Evolutionary conservation across 2,797 vertebrate genomes (phyloP).

Genomic region (Smutsia gigantea): DNA sequence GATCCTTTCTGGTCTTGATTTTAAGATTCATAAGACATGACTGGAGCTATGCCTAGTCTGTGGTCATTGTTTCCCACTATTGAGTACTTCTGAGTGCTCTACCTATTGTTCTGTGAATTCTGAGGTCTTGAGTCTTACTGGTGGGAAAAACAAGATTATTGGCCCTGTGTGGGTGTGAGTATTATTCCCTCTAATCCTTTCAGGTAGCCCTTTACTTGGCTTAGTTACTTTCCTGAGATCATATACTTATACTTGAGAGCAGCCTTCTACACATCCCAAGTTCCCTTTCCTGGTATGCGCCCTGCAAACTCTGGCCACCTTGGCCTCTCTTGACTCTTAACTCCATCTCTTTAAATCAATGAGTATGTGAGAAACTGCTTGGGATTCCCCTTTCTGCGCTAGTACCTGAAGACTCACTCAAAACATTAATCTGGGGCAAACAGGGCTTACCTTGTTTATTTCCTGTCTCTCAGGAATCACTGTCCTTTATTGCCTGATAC

Average conservation of each 20-base stretch:
- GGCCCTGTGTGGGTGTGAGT: background rate
- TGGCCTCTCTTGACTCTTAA: background rate
- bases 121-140: background rate
- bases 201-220: background rate
- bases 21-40: background rate
- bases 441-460: background rate
- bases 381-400: background rate
- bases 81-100: background rate
- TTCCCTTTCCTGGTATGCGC: background rate
- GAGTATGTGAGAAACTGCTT: background rate
- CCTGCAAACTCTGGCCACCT: background rate
- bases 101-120: background rate
- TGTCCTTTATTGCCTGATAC: background rate
- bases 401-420: background rate
- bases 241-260: background rate
- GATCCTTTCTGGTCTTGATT: background rate
- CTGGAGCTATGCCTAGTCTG: background rate
- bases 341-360: background rate
- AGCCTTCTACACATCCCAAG: background rate
- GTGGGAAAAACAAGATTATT: background rate
- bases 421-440: background rate
- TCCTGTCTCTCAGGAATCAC: background rate
- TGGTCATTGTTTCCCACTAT: background rate
- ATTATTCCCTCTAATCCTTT: background rate
- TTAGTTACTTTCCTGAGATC: background rate